A percentile compares a stretch with the other conserved stretches of the same genome.
Conservation (phyloP, 2,113 vertebrate species). For the Ceyx melanurus region DNA sequence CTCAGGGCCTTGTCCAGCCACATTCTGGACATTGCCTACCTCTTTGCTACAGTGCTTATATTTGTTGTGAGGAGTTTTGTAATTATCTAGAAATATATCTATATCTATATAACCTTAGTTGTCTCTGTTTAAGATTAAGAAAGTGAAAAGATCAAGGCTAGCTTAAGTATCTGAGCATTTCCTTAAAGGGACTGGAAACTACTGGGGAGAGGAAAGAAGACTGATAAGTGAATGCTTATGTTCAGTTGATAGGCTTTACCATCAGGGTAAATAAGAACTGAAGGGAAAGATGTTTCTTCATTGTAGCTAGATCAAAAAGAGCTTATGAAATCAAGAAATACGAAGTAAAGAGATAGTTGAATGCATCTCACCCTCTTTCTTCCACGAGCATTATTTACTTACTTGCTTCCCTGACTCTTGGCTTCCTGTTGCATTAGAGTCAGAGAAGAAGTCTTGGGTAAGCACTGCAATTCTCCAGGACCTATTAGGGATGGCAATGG, state of each 20-base stretch:
- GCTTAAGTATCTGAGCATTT: background rate
- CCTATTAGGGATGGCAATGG: slow-evolving; percentile 7
- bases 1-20: background rate
- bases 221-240: background rate
- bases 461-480: background rate
- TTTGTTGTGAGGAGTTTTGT: background rate
- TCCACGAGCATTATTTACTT: background rate
- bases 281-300: background rate
- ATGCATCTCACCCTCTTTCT: background rate
- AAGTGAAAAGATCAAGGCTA: background rate
- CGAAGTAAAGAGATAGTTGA: background rate
- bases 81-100: background rate
- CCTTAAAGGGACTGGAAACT: background rate
- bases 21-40: background rate
- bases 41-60: background rate
- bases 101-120: background rate
- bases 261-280: background rate
- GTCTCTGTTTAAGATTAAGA: background rate
- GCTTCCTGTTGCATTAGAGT: background rate
- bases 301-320: background rate
- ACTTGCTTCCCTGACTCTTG: background rate
- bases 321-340: background rate
- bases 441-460: background rate
- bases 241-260: background rate
- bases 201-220: background rate